Evolutionary conservation across 2,113 vertebrate genomes (phyloP), one percentile per base, ranked within the genome.

Genomic region (Dendropsophus ebraccatus): DNA sequence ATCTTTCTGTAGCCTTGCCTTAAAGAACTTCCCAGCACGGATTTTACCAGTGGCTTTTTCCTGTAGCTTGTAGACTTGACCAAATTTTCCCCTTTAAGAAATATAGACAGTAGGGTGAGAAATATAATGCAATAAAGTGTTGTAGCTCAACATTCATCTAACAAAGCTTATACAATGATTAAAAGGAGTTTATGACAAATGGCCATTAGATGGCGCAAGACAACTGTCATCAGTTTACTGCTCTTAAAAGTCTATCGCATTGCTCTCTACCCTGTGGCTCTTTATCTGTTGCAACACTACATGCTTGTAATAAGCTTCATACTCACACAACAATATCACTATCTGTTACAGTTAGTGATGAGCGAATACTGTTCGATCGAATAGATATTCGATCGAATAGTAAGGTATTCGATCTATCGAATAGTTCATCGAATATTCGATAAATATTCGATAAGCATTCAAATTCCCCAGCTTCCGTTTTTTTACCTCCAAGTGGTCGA

Each of bases 1-100:
- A 4, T 95, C 96, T 82, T 92, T 96, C 0, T 90, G 89, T 0
- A 88, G 91, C 5, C 92, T 89, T 0, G 89, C 92, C 58, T 92
- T 91, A 90, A 95, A 96, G 89, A 95, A 97, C 76, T 97, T 97
- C 56, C 95, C 96, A 0, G 96, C 96, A 0, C 89, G 91, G 70
- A 90, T 91, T 13, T 92, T 92, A 7, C 93, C 93, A 0, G 90
- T 95, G 82, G 93, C 89, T 87, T 94, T 97, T 80, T 96, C 94
- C 89, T 90, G 91, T 88, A 97, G 87, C 58, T 91, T 90, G 90
- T 91, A 96, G 67, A 97, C 96, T 0, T 90, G 91, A 0, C 96
- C 96, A 0, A 96, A 97, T 67, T 94, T 96, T 10, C 96, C 96
- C 52, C 96, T 97, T 84, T 5, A 30, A 77, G 1, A 80, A 0